Conservation (phyloP, 2,888 invertebrate genomes). For the Mesorhabditis belari region DNA sequence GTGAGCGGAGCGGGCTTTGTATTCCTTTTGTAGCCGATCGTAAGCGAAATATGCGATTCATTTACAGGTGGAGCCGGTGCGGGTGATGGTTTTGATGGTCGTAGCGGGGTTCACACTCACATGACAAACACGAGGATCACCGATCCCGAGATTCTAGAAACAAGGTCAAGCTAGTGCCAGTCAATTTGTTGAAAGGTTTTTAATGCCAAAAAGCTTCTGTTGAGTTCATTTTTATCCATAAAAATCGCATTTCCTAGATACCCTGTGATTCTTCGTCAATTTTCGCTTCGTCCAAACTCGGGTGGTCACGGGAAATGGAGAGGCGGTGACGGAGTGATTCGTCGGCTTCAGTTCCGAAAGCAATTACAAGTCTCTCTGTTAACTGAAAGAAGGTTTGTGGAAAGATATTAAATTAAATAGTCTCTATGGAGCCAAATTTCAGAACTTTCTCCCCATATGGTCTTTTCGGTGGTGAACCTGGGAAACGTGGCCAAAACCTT, state of each 20-base stretch:
- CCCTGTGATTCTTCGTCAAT: slow-evolving; percentile 78
- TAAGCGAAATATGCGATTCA: too few species aligned
- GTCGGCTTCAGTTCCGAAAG: slow-evolving; percentile 79
- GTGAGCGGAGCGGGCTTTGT: too few species aligned
- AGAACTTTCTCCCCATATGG: slow-evolving; percentile 84
- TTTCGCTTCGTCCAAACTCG: slow-evolving; percentile 71
- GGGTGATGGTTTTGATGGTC: slow-evolving; percentile 69
- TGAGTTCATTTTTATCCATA: not conserved
- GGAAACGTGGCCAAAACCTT: slow-evolving; percentile 70
- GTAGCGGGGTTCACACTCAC: slow-evolving; percentile 89
- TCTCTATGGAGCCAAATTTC: too few species aligned
- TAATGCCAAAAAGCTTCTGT: too few species aligned
- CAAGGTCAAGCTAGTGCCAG: slow-evolving; percentile 16
- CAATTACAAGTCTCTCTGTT: slow-evolving; percentile 79
- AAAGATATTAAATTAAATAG: too few species aligned
- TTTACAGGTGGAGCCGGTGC: slow-evolving; percentile 65
- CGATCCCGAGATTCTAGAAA: slow-evolving; percentile 80
- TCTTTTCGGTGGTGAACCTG: slow-evolving; percentile 68
- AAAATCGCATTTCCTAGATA: slow-evolving; percentile 65
- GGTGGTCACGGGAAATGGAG: slow-evolving; percentile 62
- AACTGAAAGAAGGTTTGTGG: slow-evolving; percentile 69
- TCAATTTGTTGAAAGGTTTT: not conserved
- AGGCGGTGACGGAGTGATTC: slow-evolving; percentile 84
- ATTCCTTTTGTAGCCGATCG: too few species aligned
- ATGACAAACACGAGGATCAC: slow-evolving; percentile 99